Evolutionary conservation across 2,113 vertebrate genomes (phyloP), one percentile per base, ranked within the genome.

Genomic region (Columba livia): DNA sequence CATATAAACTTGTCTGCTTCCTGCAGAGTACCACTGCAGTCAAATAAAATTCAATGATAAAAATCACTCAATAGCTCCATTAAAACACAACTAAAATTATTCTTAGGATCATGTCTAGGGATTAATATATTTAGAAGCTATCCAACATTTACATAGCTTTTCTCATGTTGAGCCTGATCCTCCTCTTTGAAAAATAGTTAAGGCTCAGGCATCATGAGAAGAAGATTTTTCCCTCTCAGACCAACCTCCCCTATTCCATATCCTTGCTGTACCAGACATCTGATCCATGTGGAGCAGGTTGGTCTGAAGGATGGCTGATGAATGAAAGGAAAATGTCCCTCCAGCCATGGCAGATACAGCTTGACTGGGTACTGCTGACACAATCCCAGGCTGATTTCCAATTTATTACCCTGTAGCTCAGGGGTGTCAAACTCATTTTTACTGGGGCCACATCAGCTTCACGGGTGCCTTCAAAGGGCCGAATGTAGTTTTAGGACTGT

Each of bases 21-120:
- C 56, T 29, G 16, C 93, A 95, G 90, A 70, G 71, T 94, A 90
- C 70, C 60, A 73, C 50, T 72, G 28, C 75, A 86, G 89, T 90
- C 61, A 91, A 80, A 96, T 94, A 87, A 96, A 97, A 96, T 69
- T 51, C 64, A 95, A 29, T 80, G 78, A 93, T 92, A 85, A 97
- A 97, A 96, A 75, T 93, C 62, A 64, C 77, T 64, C 11, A 79
- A 71, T 60, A 62, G 38, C 34, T 82, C 61, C 58, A 96, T 93
- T 96, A 95, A 97, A 96, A 97, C 50, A 71, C 75, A 97, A 91
- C 79, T 91, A 90, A 93, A 97, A 97, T 96, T 93, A 97, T 96
- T 88, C 77, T 96, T 96, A 90, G 69, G 81, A 66, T 61, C 58
- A 42, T 9, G 3, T 80, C 91, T 95, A 61, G 61, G 73, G 91